Base-by-base conservation (phyloP, 1,140 invertebrate species). In the Protaetia brevitarsis region DNA sequence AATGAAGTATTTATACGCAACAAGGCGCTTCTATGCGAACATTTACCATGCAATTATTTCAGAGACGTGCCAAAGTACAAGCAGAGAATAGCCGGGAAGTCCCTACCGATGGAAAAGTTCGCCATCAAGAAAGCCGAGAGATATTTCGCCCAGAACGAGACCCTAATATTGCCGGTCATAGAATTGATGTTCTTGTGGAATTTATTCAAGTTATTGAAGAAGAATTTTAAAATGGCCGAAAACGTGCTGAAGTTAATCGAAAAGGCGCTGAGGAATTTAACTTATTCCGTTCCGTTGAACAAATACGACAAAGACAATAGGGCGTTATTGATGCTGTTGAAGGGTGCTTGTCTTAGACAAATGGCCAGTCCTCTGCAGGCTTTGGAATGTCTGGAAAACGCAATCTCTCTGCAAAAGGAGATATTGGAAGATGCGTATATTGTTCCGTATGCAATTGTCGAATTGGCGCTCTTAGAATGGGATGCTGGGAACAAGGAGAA, bases 71-170 rank as follows among this genome's bases (percentile, higher is more conserved):
- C 94, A 5, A 82, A 82, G 45, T 88, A 88, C 77, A 95, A 94
- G 73, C 92, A 96, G 76, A 84, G 91, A 64, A 95, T 98, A 64
- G 95, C 95, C 29, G 96, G 96, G 0, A 97, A 98, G 82, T 97
- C 95, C 5, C 80, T 98, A 68, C 96, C 96, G 11, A 91, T 97
- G 85, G 96, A 99, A 79, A 99, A 98, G 75, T 98, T 97, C 82
- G 89, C 91, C 30, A 85, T 94, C 7, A 91, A 88, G 74, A 95
- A 95, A 75, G 85, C 91, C 16, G 86, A 89, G 64, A 83, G 93
- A 58, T 96, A 89, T 79, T 85, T 87, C 68, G 81, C 84, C 30
- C 91, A 95, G 79, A 87, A 88, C 41, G 85, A 89, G 26, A 80
- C 80, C 36, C 80, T 98, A 31, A 79, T 91, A 3, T 81, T 97